These are phyloP conservation scores for Gila orcuttii DNA, from an alignment of 2,113 vertebrate species.

Conservation along the genomic window DNA sequence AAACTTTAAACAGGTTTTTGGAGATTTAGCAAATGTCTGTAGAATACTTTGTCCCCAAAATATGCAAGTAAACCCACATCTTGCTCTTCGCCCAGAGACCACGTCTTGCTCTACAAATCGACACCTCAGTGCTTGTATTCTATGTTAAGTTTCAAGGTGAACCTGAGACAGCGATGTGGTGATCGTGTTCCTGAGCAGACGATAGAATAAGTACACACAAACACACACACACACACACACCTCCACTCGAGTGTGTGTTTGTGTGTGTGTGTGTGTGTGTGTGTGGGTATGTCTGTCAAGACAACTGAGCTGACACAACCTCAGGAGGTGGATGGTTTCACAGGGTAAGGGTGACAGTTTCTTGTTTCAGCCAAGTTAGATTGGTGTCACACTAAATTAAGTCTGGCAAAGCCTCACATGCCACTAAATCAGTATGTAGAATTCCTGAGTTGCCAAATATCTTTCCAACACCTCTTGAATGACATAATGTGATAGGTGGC, in stretches of 20 bases:
- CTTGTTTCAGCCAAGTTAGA: conserved; percentile 39
- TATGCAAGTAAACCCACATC: neutral
- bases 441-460: neutral
- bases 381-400: conserved; percentile 38
- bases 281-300: conserved; percentile 20
- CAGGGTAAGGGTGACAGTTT: conserved; percentile 39
- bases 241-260: neutral
- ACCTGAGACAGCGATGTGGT: neutral
- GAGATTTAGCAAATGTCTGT: neutral
- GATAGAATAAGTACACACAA: neutral
- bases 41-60: neutral
- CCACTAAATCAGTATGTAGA: conserved; percentile 31
- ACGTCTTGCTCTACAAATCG: neutral
- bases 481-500: conserved; percentile 17
- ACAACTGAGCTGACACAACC: conserved; percentile 62
- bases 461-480: conserved; percentile 16
- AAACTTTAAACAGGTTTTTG: neutral
- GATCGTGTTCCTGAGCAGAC: conserved; percentile 7
- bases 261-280: neutral
- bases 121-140: neutral
- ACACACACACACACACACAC: conserved; percentile 1
- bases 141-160: conserved; percentile 17
- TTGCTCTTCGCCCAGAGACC: neutral
- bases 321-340: conserved; percentile 41
- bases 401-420: conserved; percentile 33